Evolutionary conservation across 2,113 vertebrate genomes (phyloP).

Genomic region (Amazona vittata): DNA sequence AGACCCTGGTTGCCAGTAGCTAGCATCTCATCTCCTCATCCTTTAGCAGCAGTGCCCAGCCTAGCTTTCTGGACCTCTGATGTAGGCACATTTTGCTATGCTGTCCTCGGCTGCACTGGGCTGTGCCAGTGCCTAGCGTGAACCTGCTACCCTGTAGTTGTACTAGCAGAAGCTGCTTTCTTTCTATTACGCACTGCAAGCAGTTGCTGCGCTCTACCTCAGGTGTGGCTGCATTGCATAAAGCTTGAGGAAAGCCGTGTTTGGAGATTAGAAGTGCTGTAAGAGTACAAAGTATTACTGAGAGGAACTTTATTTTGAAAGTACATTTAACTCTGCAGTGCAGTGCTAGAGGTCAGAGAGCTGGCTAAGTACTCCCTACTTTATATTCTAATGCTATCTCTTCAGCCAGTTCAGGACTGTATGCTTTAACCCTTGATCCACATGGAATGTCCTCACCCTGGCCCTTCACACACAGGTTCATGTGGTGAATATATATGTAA

Average conservation of each 20-base stretch:
- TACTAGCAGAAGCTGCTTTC: background rate
- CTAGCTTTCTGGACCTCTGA: background rate
- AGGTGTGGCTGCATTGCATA: background rate
- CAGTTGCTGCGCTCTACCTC: background rate
- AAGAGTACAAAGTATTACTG: background rate
- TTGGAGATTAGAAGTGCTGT: background rate
- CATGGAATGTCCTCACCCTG: background rate
- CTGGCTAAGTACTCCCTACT: background rate
- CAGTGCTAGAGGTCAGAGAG: background rate
- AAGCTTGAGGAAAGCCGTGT: background rate
- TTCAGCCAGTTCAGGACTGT: background rate
- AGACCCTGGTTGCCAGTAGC: background rate
- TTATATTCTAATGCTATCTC: background rate
- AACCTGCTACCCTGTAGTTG: background rate
- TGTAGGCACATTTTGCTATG: background rate
- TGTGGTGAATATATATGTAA: background rate
- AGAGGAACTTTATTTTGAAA: background rate
- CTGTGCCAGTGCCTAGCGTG: background rate
- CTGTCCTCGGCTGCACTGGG: rapidly evolving
- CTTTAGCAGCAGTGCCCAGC: background rate
- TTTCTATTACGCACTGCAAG: background rate
- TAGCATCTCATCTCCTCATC: background rate
- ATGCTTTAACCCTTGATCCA: background rate
- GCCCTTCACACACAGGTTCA: background rate
- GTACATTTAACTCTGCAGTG: background rate